These are phyloP conservation scores for Andinoacara biseriatus DNA, from an alignment of 2,113 vertebrate genomes.

Conservation along the genomic window DNA sequence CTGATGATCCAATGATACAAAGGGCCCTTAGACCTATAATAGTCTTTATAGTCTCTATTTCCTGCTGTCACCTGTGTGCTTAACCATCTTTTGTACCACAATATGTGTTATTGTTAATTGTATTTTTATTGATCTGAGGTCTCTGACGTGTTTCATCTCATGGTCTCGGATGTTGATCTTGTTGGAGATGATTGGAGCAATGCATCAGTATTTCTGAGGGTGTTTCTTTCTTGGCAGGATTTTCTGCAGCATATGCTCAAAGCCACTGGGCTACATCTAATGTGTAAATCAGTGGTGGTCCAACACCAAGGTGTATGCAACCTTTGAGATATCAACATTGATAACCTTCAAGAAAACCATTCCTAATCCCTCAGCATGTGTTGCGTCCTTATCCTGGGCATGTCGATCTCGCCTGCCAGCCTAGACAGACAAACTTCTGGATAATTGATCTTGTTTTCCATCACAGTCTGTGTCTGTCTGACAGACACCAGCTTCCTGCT, in stretches of 20 bases:
- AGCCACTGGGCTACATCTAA: constrained; percentile 50
- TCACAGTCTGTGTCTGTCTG: constrained; percentile 39
- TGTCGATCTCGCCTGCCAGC: constrained; percentile 60
- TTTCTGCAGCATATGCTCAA: constrained; percentile 41
- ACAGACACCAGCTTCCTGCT: constrained; percentile 35
- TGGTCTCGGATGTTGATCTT: constrained; percentile 25
- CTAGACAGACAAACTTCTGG: constrained; percentile 60
- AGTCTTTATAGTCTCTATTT: neutral
- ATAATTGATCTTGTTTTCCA: constrained; percentile 65
- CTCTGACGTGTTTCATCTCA: constrained; percentile 10
- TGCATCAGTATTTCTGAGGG: constrained; percentile 41
- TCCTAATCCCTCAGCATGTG: constrained; percentile 59
- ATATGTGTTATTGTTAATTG: neutral
- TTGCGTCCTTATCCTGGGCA: constrained; percentile 46
- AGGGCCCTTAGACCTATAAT: neutral
- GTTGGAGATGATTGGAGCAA: constrained; percentile 20
- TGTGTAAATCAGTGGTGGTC: constrained; percentile 52
- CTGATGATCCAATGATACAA: neutral
- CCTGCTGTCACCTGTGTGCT: neutral
- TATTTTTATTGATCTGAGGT: neutral
- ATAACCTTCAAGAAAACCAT: constrained; percentile 65
- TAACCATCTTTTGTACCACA: neutral
- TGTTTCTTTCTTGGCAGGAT: constrained; percentile 24
- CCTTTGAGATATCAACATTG: constrained; percentile 58
- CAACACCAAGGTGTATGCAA: constrained; percentile 41